phyloP scores from a whole-genome alignment of 2,888 invertebrate genomes.

The Eutolmus rufibarbis region DNA sequence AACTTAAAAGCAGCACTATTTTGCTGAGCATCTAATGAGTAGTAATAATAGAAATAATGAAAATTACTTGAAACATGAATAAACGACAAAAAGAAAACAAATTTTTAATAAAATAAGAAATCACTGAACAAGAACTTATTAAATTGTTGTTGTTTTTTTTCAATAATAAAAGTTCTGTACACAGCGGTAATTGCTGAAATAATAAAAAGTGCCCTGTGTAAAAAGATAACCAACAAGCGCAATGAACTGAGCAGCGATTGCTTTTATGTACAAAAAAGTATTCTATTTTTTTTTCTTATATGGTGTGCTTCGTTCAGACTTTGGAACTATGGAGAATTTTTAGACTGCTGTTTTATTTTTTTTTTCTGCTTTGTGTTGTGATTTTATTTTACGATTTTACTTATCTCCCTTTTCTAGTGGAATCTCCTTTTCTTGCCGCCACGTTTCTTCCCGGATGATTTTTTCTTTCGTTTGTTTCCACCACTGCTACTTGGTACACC shows the following conservation, averaged over 20 bases:
- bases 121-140: neutral
- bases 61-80: neutral
- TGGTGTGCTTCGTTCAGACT: conserved; percentile 48
- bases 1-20: neutral
- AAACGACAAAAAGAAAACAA: neutral
- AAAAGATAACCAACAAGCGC: neutral
- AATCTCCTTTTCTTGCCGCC: conserved; percentile 65
- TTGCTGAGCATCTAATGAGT: neutral
- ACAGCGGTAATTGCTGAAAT: neutral
- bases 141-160: neutral
- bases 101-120: neutral
- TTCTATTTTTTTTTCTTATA: conserved; percentile 40
- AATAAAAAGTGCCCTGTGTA: neutral
- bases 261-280: conserved; percentile 5
- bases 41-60: neutral
- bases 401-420: conserved; percentile 53
- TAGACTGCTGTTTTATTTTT: neutral
- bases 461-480: conserved; percentile 61
- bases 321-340: conserved; percentile 42
- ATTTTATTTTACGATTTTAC: conserved; percentile 9
- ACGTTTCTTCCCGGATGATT: conserved; percentile 59
- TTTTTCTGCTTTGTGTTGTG: conserved; percentile 22
- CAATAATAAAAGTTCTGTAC: neutral
- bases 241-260: neutral
- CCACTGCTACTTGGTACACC: conserved; percentile 59